These are phyloP conservation scores for Bergia puertoricense DNA, from an alignment of 92 coral and sea anemone species.

Conservation along the genomic window DNA sequence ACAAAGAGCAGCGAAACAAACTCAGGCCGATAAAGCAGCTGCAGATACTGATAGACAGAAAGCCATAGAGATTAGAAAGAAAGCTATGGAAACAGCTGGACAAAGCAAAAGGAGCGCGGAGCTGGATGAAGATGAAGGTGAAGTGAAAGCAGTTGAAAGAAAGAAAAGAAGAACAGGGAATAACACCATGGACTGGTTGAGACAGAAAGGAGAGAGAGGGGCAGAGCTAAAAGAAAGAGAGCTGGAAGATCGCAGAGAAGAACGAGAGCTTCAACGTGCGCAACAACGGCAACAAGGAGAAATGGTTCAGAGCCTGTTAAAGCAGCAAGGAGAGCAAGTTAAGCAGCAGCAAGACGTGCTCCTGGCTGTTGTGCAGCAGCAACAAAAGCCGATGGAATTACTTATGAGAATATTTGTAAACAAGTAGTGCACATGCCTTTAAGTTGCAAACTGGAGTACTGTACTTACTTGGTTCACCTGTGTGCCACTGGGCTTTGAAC, in stretches of 20 bases:
- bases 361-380: slow-evolving; percentile 35
- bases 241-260: slow-evolving; percentile 19
- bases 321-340: slow-evolving; percentile 20
- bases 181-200: slow-evolving; percentile 16
- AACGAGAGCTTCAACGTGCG: not conserved
- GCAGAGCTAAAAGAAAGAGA: slow-evolving; percentile 13
- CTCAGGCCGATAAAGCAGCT: not conserved
- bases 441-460: too few relatives aligned
- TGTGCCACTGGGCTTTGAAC: too few relatives aligned
- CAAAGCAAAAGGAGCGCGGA: not conserved
- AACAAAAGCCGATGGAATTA: slow-evolving; percentile 11
- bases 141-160: slow-evolving; percentile 2
- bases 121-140: not conserved
- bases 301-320: not conserved
- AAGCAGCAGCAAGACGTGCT: slow-evolving; percentile 29
- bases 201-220: slow-evolving; percentile 6
- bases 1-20: not conserved
- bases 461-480: too few relatives aligned
- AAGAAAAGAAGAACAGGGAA: slow-evolving; percentile 35
- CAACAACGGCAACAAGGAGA: slow-evolving; percentile 1
- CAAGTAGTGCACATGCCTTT: not conserved
- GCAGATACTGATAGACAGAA: not conserved
- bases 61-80: not conserved
- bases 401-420: slow-evolving; percentile 5
- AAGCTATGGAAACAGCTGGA: not conserved